Percentiles rank a stretch among this genome's conserved stretches.
Evolutionary conservation across 2,888 invertebrate genomes (phyloP).

Genomic region (Hipparchia sbordonii): DNA sequence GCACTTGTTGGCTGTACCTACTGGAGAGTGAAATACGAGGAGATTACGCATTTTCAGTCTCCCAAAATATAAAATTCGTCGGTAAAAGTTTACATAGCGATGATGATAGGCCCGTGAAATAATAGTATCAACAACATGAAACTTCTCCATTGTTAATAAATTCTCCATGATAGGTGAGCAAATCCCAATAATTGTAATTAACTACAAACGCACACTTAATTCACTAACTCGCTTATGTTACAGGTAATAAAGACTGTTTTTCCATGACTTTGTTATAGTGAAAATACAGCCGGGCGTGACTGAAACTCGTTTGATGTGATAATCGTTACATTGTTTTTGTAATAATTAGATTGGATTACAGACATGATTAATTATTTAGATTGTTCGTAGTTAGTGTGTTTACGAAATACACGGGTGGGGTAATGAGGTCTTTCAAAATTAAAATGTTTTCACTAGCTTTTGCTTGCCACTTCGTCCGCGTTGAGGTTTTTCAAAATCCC

Average conservation of each 20-base stretch:
- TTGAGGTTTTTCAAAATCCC: no score
- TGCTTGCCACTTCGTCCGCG: no score
- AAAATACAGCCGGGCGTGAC: slow-evolving; percentile 21
- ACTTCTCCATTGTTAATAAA: no score
- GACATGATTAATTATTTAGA: slow-evolving; percentile 4
- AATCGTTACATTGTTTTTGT: slow-evolving; percentile 29
- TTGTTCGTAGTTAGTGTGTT: neutral
- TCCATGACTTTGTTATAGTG: neutral
- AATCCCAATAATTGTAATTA: neutral
- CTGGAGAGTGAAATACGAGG: no score
- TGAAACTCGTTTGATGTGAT: slow-evolving; percentile 27
- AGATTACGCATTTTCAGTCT: no score
- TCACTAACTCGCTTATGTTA: neutral
- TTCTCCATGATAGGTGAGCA: slow-evolving; percentile 26
- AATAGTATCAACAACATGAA: no score
- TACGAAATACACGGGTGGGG: neutral
- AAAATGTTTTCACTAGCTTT: no score
- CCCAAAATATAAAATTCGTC: no score
- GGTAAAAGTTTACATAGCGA: no score
- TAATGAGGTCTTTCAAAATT: neutral
- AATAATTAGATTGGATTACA: slow-evolving; percentile 16
- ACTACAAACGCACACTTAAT: neutral
- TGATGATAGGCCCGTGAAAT: neutral
- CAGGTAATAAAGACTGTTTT: neutral
- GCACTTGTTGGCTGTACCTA: no score